phyloP scores from a whole-genome alignment of 2,113 vertebrate genomes.

The Scortum barcoo region DNA sequence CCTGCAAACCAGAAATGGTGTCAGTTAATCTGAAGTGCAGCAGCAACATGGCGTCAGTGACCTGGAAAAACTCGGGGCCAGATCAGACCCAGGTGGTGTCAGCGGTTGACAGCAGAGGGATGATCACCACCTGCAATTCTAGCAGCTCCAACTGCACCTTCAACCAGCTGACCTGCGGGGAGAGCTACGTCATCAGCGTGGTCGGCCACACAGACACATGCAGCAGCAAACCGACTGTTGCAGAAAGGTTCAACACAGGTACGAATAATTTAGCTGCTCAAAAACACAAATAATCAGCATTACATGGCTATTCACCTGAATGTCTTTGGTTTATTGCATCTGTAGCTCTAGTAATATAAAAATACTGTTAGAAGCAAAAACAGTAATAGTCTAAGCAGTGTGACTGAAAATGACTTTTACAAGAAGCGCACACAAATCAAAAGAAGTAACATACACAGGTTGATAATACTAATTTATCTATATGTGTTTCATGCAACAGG shows the following conservation, averaged over 20 bases:
- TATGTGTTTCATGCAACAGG: background rate
- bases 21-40: constrained; percentile 75
- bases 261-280: background rate
- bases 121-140: constrained; percentile 69
- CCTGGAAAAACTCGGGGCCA: constrained; percentile 76
- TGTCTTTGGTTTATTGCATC: background rate
- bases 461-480: background rate
- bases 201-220: constrained; percentile 72
- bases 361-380: background rate
- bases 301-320: background rate
- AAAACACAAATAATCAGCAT: background rate
- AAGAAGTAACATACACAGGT: too few relatives aligned
- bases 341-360: background rate
- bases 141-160: constrained; percentile 78
- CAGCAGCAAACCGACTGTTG: constrained; percentile 56
- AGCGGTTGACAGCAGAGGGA: constrained; percentile 65
- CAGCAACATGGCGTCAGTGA: constrained; percentile 69
- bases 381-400: background rate
- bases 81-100: constrained; percentile 75
- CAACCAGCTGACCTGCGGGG: constrained; percentile 78
- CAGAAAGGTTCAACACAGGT: constrained; percentile 71
- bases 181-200: constrained; percentile 75
- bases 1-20: constrained; percentile 78
- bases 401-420: background rate
- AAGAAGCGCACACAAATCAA: too few relatives aligned